phyloP scores from a whole-genome alignment of 2,888 invertebrate genomes.

The Eupithecia tripunctaria region DNA sequence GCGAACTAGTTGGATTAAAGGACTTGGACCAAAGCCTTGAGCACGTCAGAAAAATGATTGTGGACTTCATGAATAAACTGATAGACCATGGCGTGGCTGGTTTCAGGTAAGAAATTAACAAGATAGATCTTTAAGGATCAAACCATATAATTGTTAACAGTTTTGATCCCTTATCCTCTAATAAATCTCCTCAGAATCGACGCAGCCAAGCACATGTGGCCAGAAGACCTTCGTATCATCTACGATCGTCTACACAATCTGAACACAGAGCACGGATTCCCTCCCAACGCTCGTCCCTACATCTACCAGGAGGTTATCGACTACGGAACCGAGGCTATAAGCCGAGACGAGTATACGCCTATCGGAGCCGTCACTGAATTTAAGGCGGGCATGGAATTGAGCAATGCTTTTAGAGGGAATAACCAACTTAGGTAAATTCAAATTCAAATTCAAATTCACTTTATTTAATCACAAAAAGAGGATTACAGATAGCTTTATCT shows the following conservation, averaged over 20 bases:
- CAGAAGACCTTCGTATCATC: constrained; percentile 88
- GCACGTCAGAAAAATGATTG: constrained; percentile 87
- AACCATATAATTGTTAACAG: neutral
- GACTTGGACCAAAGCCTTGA: constrained; percentile 89
- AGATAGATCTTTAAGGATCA: neutral
- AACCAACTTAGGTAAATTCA: constrained; percentile 70
- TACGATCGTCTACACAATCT: constrained; percentile 86
- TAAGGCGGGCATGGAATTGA: constrained; percentile 77
- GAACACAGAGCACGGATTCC: constrained; percentile 86
- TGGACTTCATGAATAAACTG: constrained; percentile 87
- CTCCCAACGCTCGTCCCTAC: constrained; percentile 86
- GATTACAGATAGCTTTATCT: no score
- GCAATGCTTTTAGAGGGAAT: constrained; percentile 67
- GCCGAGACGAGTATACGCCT: constrained; percentile 81
- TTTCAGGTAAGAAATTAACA: constrained; percentile 81
- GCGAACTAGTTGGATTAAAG: constrained; percentile 89
- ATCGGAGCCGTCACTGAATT: constrained; percentile 88
- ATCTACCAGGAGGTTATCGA: constrained; percentile 92
- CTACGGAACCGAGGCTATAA: constrained; percentile 81
- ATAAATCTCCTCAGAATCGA: constrained; percentile 82
- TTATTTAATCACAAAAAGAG: no score
- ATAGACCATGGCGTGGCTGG: constrained; percentile 90
- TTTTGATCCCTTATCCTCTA: neutral
- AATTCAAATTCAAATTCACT: no score
- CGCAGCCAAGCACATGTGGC: constrained; percentile 92